Percentiles rank a stretch among this genome's conserved stretches.
Conservation (phyloP, 2,888 invertebrate species). For the Chelonus formosanus region DNA sequence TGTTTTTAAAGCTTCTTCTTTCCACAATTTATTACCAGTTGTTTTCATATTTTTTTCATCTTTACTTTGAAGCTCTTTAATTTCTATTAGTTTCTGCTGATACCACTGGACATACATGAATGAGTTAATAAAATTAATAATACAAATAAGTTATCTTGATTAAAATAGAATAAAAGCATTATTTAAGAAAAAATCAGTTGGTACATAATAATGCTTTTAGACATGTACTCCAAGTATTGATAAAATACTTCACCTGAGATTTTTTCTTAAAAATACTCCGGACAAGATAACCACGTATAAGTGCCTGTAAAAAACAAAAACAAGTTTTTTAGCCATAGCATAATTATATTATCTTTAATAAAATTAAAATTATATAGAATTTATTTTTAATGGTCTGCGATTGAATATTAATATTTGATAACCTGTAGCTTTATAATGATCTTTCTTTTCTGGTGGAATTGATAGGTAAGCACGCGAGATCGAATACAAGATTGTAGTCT, state of each 20-base stretch:
- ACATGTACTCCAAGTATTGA: background rate
- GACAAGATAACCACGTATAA: conserved; percentile 79
- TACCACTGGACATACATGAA: conserved; percentile 44
- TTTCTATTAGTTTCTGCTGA: conserved; percentile 63
- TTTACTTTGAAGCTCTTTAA: conserved; percentile 67
- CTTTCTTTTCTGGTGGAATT: conserved; percentile 76
- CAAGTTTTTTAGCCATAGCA: conserved; percentile 10
- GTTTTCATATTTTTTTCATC: conserved; percentile 71
- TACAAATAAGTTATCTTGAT: background rate
- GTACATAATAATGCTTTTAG: conserved; percentile 19
- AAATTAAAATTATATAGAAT: too few relatives aligned
- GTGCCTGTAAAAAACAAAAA: conserved; percentile 63
- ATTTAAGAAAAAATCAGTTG: conserved; percentile 1
- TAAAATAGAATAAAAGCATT: background rate
- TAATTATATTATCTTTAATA: background rate
- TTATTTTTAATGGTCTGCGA: background rate
- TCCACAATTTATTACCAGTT: conserved; percentile 73
- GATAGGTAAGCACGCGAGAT: conserved; percentile 77
- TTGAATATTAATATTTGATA: background rate
- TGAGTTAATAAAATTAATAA: conserved; percentile 16
- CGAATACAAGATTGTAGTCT: conserved; percentile 85
- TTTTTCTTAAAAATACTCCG: conserved; percentile 68
- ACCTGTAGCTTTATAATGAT: conserved; percentile 77
- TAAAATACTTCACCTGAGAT: conserved; percentile 61
- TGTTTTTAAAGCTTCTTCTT: conserved; percentile 74